Conservation (phyloP, 2,888 invertebrate genomes). For the Cerastis leucographa region DNA sequence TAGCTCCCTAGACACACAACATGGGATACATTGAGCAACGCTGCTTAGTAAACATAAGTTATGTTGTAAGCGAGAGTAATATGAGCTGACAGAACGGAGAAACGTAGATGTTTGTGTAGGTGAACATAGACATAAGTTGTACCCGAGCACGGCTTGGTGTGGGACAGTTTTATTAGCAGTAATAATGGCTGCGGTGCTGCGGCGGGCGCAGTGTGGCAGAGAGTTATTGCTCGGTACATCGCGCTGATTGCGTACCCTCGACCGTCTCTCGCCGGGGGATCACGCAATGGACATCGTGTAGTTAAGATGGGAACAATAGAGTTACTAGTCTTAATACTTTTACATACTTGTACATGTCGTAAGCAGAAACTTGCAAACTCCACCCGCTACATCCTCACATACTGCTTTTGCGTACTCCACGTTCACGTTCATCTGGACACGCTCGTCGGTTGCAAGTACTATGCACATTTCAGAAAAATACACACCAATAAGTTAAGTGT, state of each 20-base stretch:
- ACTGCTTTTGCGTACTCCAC: not conserved
- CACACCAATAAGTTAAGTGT: not conserved
- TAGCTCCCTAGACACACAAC: not conserved
- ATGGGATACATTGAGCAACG: too few species aligned
- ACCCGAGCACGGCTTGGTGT: not conserved
- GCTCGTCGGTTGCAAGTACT: not conserved
- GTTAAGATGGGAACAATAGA: not conserved
- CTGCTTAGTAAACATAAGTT: not conserved
- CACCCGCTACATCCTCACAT: not conserved
- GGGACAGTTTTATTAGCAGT: not conserved
- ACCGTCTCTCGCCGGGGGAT: not conserved
- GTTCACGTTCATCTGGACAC: not conserved
- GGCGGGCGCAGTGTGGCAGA: not conserved
- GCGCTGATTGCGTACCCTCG: not conserved
- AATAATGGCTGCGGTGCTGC: not conserved
- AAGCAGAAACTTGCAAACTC: not conserved
- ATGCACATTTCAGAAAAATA: not conserved
- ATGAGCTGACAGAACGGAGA: not conserved
- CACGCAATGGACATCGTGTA: not conserved
- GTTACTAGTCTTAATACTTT: not conserved
- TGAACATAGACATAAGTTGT: not conserved
- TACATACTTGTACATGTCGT: not conserved
- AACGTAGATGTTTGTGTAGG: not conserved
- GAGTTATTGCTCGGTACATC: constrained; percentile 7
- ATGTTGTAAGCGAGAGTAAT: not conserved